These are phyloP conservation scores for Falco naumanni DNA, from an alignment of 2,797 vertebrate species.

Conservation along the genomic window DNA sequence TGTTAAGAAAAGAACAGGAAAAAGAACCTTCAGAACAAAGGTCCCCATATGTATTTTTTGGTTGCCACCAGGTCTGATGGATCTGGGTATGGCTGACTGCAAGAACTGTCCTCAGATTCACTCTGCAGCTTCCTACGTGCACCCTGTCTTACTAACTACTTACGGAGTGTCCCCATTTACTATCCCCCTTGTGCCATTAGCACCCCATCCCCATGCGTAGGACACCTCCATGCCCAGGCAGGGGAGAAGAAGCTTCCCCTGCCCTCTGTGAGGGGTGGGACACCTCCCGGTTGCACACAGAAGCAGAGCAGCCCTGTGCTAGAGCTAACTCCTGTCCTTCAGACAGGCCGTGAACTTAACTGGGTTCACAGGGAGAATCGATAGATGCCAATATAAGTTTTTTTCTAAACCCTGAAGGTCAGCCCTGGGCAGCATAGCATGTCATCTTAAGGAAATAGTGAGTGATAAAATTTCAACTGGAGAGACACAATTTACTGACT, in stretches of 20 bases:
- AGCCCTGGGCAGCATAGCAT: not conserved
- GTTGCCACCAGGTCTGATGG: not conserved
- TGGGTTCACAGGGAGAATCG: not conserved
- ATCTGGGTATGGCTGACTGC: not conserved
- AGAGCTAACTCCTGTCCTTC: not conserved
- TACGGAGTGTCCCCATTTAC: rapidly evolving
- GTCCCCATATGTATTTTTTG: not conserved
- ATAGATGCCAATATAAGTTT: not conserved
- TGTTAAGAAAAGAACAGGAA: not conserved
- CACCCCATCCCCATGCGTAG: not conserved
- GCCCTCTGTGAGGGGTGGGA: not conserved
- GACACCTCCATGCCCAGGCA: not conserved
- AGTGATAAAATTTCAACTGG: not conserved
- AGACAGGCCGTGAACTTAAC: not conserved
- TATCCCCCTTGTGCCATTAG: rapidly evolving
- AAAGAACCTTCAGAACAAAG: not conserved
- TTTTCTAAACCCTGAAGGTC: not conserved
- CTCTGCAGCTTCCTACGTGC: not conserved
- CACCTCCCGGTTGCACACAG: not conserved
- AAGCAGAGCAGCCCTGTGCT: not conserved
- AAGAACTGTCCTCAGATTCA: not conserved
- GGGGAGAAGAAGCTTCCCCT: not conserved
- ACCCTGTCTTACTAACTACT: rapidly evolving
- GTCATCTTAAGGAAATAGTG: not conserved
- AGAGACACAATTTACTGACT: not conserved